phyloP scores from a whole-genome alignment of 2,113 vertebrate genomes.

The Brachyhypopomus occidentalis region DNA sequence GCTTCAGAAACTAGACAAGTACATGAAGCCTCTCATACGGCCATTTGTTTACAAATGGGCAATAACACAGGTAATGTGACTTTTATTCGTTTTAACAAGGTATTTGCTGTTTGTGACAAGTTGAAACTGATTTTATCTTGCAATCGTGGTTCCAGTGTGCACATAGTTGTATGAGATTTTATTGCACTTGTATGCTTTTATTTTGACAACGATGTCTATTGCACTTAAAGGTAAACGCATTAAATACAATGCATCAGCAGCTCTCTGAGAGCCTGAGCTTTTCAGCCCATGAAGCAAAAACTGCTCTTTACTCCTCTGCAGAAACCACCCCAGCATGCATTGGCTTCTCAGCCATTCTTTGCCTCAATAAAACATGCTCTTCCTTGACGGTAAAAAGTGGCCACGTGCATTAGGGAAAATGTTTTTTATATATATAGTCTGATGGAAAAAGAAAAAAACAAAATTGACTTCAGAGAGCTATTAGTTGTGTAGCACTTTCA shows the following conservation, averaged over 20 bases:
- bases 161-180: not conserved
- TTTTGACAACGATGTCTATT: not conserved
- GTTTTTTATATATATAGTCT: too few species aligned
- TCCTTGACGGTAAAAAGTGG: too few species aligned
- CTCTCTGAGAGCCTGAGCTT: not conserved
- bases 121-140: not conserved
- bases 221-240: conserved; percentile 34
- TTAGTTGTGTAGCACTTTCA: conserved; percentile 3
- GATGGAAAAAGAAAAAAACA: not conserved
- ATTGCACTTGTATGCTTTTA: not conserved
- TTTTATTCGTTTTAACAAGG: not conserved
- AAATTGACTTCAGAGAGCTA: not conserved
- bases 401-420: too few species aligned
- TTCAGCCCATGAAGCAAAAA: conserved; percentile 14
- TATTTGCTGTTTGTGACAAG: not conserved
- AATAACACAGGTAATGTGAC: conserved; percentile 71
- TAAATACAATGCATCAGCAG: conserved; percentile 35
- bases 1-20: conserved; percentile 76
- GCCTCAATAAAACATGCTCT: not conserved
- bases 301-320: conserved; percentile 24
- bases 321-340: conserved; percentile 28
- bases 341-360: conserved; percentile 11
- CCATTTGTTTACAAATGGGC: conserved; percentile 82
- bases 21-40: conserved; percentile 77
- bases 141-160: not conserved